Evolutionary conservation across 1,140 invertebrate species (phyloP), one percentile per base, ranked within the genome.

Genomic region (Saccostrea glomerata): DNA sequence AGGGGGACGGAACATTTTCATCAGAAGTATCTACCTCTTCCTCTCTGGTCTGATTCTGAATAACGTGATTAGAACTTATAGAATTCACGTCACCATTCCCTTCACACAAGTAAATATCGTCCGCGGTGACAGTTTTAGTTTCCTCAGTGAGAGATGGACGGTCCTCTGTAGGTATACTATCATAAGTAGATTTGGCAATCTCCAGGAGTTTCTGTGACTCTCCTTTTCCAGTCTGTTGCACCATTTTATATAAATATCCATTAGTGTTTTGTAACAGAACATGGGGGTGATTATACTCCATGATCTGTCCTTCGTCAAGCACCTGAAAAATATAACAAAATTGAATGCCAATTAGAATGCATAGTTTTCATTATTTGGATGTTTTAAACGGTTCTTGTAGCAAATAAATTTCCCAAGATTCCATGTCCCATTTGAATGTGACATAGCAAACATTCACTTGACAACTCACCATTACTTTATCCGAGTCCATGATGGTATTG

Each of bases 401-500:
- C n/a, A n/a, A n/a, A n/a, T n/a, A n/a, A n/a, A n/a, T n/a, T n/a
- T n/a, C n/a, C n/a, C n/a, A n/a, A n/a, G n/a, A n/a, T n/a, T n/a
- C n/a, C n/a, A n/a, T n/a, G 47, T 47, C 47, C 47, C 2, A 47
- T 47, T 47, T 47, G 6, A 47, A 47, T 47, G 47, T 6, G 47
- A 47, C 5, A 0, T 47, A 2, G 47, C 9, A 9, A 47, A 47
- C 47, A 6, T 9, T 9, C 13, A 36, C 23, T 11, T 60, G 6
- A 23, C 40, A 17, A 89, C 92, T 88, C 89, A 94, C 94, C 91
- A 94, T 86, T 40, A 94, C 90, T 92, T 96, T 96, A 96, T 95
- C 94, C 13, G 93, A 94, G 91, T 98, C 97, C 96, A 98, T 97
- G 47, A 98, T 96, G 0, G 97, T 98, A 89, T 97, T 96, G 4